Conservation (phyloP, 2,113 vertebrate genomes). For the Isurus oxyrinchus region DNA sequence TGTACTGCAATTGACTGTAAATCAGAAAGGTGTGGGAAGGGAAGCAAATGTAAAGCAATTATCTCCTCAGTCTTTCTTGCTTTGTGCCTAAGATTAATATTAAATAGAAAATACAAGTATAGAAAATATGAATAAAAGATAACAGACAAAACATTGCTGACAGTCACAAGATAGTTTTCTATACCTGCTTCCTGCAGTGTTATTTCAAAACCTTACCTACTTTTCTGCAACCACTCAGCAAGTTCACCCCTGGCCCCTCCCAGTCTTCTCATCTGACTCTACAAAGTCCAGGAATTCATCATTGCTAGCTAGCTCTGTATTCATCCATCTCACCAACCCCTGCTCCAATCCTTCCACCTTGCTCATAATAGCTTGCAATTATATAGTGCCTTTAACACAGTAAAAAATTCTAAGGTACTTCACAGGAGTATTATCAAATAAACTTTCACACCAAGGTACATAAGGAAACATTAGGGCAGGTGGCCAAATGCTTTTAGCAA, state of each 20-base stretch:
- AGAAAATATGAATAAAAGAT: not conserved
- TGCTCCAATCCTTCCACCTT: not conserved
- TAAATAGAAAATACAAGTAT: not conserved
- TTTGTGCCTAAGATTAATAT: not conserved
- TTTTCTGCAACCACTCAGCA: not conserved
- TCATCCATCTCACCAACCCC: not conserved
- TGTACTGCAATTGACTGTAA: not conserved
- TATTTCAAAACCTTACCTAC: not conserved
- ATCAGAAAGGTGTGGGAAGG: not conserved
- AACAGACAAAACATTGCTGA: not conserved
- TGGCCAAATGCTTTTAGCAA: too few relatives aligned
- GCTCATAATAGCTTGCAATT: not conserved
- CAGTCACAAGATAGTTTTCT: not conserved
- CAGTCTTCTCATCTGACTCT: not conserved
- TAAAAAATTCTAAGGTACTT: not conserved
- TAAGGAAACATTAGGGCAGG: too few relatives aligned
- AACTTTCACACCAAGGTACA: not conserved
- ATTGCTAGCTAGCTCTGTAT: not conserved
- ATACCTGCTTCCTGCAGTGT: not conserved
- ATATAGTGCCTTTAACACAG: too few relatives aligned
- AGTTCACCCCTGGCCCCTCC: not conserved
- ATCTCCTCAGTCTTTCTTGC: not conserved
- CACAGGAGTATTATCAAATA: not conserved
- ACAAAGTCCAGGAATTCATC: not conserved
- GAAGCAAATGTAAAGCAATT: not conserved